Evolutionary conservation across 2,797 vertebrate genomes (phyloP), one percentile per base, ranked within the genome.

Genomic region (Poeciliopsis gracilis): DNA sequence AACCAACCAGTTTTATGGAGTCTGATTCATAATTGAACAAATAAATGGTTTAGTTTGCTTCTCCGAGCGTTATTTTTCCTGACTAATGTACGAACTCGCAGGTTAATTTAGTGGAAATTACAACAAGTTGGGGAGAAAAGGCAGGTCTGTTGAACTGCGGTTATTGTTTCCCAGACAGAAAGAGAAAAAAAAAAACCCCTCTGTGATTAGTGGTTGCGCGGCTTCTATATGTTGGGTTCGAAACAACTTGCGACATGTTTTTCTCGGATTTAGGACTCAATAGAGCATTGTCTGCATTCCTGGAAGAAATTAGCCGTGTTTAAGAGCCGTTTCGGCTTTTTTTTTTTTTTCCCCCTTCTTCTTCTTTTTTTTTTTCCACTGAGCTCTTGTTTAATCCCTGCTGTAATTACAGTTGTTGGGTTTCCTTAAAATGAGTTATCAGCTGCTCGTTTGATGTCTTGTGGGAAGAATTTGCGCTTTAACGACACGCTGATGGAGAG

Each of bases 241-340:
- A 85, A 41, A 30, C 80, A 59, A 86, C 76, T 83, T 84, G 78
- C 81, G 81, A 91, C 82, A 79, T 67, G 73, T 78, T 77, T 73
- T 45, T 80, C 72, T 86, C 77, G 86, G 85, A 77, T 49, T 82
- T 87, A 38, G 74, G 78, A 82, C 76, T 85, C 80, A 88, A 77
- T 33, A 25, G 47, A 59, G 59, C 72, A 88, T 92, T 90, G 91
- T 91, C 85, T 82, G 69, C 90, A 85, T 92, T 92, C 90, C 87
- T 91, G 2, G 33, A 77, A 46, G 82, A 84, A 91, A 86, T 92
- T 89, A 93, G 77, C 77, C 55, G 77, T 25, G 66, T 89, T 91
- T 87, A 87, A 89, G 82, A 78, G 87, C 67, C 55, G 57, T 77
- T 75, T 84, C n/a, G 30, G 30, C 2, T 33, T 33, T 33, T 33